Base-by-base conservation (phyloP, 2,113 vertebrate species). In the Poecile atricapillus region DNA sequence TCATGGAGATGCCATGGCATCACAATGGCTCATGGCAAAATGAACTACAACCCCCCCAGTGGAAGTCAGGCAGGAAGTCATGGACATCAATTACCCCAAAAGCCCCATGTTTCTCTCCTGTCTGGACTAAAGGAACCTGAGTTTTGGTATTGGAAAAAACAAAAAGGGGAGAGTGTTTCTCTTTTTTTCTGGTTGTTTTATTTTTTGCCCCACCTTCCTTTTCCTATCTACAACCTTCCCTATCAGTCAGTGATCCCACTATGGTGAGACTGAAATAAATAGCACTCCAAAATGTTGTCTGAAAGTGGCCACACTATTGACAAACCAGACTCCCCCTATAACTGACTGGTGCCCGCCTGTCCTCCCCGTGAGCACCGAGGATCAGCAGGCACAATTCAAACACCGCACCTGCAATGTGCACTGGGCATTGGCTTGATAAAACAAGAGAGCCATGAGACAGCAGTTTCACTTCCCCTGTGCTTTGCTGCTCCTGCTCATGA, bases 361-460 rank as follows among this genome's bases (percentile, higher is more conserved):
- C 78, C 59, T 89, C 13, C 50, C 35, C 23, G 22, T 0, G 1
- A 47, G 62, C 41, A 27, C 21, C 3, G 5, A 46, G 67, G 21
- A 76, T 50, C 62, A 63, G 69, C 37, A 69, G n/a, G 78, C 43
- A 50, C 47, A 33, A 16, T 10, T 55, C 71, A 86, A 93, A 77
- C 59, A 74, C 33, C 28, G 11, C 64, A 69, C 5, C 18, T 0
- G 0, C 53, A 56, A 3, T 6, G 44, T 49, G 58, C 53, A 69
- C 62, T 0, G 11, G 69, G 62, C 31, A 71, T 14, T 27, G 84
- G 28, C 33, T 67, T 71, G 58, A 25, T 63, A 50, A 93, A 88
- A 76, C 20, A 52, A 31, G 39, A 30, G 78, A 44, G 35, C 75
- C 75, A 41, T 94, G 96, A 96, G 78, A 87, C 90, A 93, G 92